These are phyloP conservation scores for Pammene fasciana DNA, from an alignment of 2,888 invertebrate species.

Conservation along the genomic window DNA sequence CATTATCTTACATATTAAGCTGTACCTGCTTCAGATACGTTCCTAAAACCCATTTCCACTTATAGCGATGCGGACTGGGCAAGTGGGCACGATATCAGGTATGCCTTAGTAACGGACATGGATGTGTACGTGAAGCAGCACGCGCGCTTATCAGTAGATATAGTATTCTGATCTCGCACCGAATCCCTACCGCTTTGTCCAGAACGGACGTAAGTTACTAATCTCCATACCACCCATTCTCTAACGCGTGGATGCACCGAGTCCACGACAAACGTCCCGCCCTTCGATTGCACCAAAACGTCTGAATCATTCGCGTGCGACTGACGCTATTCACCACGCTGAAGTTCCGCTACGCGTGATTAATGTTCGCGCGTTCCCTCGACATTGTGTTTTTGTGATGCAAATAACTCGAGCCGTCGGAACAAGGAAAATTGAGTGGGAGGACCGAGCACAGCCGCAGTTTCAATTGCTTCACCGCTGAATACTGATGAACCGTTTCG, in stretches of 20 bases:
- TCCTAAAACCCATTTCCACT: too few relatives aligned
- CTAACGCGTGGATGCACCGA: slow-evolving; percentile 18
- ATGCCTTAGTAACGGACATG: too few relatives aligned
- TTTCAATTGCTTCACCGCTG: slow-evolving; percentile 81
- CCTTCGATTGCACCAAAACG: slow-evolving; percentile 68
- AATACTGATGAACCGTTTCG: slow-evolving; percentile 80
- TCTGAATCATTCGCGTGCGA: slow-evolving; percentile 79
- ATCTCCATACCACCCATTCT: background rate
- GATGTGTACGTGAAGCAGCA: too few relatives aligned
- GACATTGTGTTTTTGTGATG: slow-evolving; percentile 83
- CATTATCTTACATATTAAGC: too few relatives aligned
- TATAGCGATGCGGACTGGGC: too few relatives aligned
- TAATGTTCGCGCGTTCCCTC: slow-evolving; percentile 80
- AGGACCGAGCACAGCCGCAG: slow-evolving; percentile 77
- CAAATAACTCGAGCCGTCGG: slow-evolving; percentile 82
- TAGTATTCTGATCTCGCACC: too few relatives aligned
- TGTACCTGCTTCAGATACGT: too few relatives aligned
- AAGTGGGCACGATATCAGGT: too few relatives aligned
- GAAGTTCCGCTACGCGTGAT: slow-evolving; percentile 78
- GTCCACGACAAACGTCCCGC: slow-evolving; percentile 46
- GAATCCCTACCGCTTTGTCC: background rate
- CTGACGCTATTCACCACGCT: slow-evolving; percentile 74
- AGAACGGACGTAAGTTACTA: background rate
- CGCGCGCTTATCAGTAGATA: too few relatives aligned
- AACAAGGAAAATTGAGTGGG: slow-evolving; percentile 82